Evolutionary conservation across 2,113 vertebrate genomes (phyloP).

Genomic region (Aspiorhynchus laticeps): DNA sequence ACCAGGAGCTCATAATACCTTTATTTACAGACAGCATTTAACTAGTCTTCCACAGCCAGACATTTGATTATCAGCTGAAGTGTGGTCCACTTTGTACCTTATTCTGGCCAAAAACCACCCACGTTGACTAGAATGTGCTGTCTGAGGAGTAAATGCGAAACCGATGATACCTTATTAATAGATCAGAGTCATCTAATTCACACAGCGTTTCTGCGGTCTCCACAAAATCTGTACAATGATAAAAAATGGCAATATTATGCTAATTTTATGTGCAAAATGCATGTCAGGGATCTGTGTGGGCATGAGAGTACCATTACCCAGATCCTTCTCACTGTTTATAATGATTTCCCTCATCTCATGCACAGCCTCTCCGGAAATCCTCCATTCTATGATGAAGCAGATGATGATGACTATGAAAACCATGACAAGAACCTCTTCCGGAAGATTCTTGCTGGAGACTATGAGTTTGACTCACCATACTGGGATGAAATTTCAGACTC

Average conservation of each 20-base stretch:
- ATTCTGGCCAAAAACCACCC: background rate
- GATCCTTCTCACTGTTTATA: background rate
- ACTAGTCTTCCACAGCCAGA: background rate
- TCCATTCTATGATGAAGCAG: slow-evolving; percentile 95
- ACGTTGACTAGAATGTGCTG: background rate
- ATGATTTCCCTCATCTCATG: background rate
- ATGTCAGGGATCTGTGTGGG: background rate
- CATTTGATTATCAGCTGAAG: background rate
- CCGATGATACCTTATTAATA: background rate
- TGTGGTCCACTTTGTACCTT: background rate
- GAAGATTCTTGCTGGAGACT: slow-evolving; percentile 96
- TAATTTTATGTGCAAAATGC: background rate
- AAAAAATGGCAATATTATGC: background rate
- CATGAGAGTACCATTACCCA: background rate
- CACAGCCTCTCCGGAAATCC: slow-evolving; percentile 93
- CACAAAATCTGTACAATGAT: background rate
- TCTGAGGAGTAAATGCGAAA: background rate
- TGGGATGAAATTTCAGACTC: slow-evolving; percentile 99
- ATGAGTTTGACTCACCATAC: slow-evolving; percentile 96
- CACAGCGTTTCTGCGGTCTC: background rate
- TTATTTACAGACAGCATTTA: slow-evolving; percentile 5
- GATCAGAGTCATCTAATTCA: background rate
- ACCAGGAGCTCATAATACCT: background rate
- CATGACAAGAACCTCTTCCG: slow-evolving; percentile 98
- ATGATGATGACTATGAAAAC: slow-evolving; percentile 96